These are phyloP conservation scores for Acrossocheilus wenchowensis DNA, from an alignment of 2,797 vertebrate genomes.

Conservation along the genomic window DNA sequence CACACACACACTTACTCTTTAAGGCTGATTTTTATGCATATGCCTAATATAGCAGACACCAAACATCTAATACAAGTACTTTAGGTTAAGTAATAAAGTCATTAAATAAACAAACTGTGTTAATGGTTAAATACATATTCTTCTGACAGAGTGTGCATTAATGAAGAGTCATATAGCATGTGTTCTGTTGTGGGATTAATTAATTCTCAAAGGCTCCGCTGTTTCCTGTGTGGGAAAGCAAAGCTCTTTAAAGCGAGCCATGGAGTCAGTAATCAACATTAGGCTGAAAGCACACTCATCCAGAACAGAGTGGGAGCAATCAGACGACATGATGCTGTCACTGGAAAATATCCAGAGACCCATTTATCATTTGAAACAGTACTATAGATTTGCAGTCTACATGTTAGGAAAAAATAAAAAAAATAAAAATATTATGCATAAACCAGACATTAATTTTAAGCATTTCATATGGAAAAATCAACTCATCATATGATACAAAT, in stretches of 20 bases:
- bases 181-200: conserved; percentile 25
- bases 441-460: not conserved
- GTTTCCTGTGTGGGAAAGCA: conserved; percentile 37
- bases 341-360: conserved; percentile 4
- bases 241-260: conserved; percentile 21
- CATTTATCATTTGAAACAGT: not conserved
- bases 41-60: not conserved
- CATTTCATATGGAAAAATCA: not conserved
- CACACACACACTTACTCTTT: no score
- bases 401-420: not conserved
- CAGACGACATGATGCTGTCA: not conserved
- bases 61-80: not conserved
- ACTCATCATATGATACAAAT: not conserved
- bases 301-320: conserved; percentile 4
- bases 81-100: not conserved
- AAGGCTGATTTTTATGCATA: not conserved
- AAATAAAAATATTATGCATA: no score
- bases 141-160: not conserved
- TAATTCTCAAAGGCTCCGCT: conserved; percentile 29
- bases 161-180: not conserved
- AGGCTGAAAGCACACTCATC: conserved; percentile 23
- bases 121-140: not conserved
- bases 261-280: conserved; percentile 30
- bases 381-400: not conserved
- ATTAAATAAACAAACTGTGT: not conserved